phyloP scores from a whole-genome alignment of 2,888 invertebrate genomes.

The Sinelater perroti region DNA sequence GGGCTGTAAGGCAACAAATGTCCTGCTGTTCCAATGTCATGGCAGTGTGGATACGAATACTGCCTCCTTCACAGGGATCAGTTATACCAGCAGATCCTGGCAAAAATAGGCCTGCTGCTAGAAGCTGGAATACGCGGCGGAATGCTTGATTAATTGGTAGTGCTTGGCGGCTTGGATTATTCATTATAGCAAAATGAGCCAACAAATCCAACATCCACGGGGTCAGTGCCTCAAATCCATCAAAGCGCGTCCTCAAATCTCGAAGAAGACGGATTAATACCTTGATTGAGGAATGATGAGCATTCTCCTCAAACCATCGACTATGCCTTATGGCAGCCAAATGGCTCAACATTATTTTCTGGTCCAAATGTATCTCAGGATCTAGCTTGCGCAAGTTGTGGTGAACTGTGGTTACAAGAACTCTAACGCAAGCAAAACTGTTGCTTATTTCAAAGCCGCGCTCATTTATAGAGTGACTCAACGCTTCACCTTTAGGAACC shows the following conservation, averaged over 20 bases:
- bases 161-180: conserved; percentile 92
- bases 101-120: conserved; percentile 93
- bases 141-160: conserved; percentile 92
- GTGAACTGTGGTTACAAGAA: conserved; percentile 92
- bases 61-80: conserved; percentile 93
- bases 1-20: conserved; percentile 91
- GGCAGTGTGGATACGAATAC: conserved; percentile 87
- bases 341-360: conserved; percentile 85
- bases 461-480: conserved; percentile 69
- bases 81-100: conserved; percentile 93
- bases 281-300: conserved; percentile 96
- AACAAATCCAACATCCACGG: conserved; percentile 97
- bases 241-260: conserved; percentile 89
- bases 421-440: conserved; percentile 84
- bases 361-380: conserved; percentile 80
- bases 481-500: conserved; percentile 68
- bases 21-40: conserved; percentile 93
- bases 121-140: conserved; percentile 86
- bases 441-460: conserved; percentile 90
- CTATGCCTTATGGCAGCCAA: conserved; percentile 94
- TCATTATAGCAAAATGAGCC: conserved; percentile 96
- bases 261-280: conserved; percentile 89
- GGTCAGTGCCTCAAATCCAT: conserved; percentile 88
- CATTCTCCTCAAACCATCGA: conserved; percentile 98
- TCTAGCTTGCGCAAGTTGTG: conserved; percentile 94